Conservation (phyloP, 2,797 vertebrate species). For the Orestias chungarensis region DNA sequence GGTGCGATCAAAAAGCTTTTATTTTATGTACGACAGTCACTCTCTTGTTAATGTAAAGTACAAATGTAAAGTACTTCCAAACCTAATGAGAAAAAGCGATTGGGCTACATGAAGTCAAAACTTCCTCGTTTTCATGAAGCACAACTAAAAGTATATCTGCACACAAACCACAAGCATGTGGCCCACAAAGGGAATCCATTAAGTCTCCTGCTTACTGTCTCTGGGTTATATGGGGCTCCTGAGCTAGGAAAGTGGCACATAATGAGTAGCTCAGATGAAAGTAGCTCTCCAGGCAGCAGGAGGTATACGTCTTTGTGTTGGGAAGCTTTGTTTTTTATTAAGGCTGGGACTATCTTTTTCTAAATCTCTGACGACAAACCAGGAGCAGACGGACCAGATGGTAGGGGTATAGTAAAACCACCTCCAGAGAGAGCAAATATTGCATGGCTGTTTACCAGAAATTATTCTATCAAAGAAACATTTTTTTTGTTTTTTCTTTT, state of each 20-base stretch:
- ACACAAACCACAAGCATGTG: conserved; percentile 13
- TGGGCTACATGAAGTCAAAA: too few relatives aligned
- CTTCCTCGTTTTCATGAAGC: background rate
- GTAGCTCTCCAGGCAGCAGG: conserved; percentile 60
- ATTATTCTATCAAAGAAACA: background rate
- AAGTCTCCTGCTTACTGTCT: conserved; percentile 55
- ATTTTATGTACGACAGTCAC: too few relatives aligned
- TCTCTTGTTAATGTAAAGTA: too few relatives aligned
- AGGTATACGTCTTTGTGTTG: conserved; percentile 55
- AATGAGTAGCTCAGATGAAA: conserved; percentile 71
- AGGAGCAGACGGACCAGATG: conserved; percentile 70
- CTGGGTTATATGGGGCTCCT: conserved; percentile 53
- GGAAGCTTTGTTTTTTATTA: conserved; percentile 58
- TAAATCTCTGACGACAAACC: conserved; percentile 48
- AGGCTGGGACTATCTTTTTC: background rate
- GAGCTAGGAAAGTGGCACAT: conserved; percentile 40
- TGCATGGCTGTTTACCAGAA: conserved; percentile 27
- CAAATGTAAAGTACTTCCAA: background rate
- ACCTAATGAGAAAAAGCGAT: too few relatives aligned
- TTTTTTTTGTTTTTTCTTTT: too few relatives aligned
- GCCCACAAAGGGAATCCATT: conserved; percentile 59
- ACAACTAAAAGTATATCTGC: background rate
- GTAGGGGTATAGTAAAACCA: conserved; percentile 63
- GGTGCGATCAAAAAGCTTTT: too few relatives aligned
- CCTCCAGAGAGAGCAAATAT: conserved; percentile 46